These are phyloP conservation scores for Zalophus californianus DNA, from an alignment of 2,797 vertebrate genomes.

Conservation along the genomic window DNA sequence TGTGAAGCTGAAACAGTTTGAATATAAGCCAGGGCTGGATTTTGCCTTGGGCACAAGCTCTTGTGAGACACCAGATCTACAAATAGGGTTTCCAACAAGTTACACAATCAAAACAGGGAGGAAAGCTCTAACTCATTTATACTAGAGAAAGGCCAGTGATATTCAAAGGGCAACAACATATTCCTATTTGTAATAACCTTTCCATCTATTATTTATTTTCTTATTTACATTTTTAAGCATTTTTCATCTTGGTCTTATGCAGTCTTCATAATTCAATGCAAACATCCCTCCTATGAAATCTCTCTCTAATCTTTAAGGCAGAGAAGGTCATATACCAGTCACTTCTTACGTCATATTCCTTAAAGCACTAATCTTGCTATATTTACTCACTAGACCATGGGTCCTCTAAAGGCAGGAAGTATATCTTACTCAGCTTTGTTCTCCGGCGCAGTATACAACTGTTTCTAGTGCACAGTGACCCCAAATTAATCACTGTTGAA, in stretches of 20 bases:
- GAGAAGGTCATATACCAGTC: not conserved
- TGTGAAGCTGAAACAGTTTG: not conserved
- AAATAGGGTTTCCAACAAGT: not conserved
- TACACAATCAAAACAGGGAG: not conserved
- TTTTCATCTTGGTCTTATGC: not conserved
- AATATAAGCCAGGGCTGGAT: not conserved
- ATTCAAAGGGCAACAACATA: not conserved
- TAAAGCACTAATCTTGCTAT: not conserved
- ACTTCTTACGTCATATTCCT: not conserved
- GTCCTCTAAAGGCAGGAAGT: not conserved
- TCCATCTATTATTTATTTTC: not conserved
- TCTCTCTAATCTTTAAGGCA: not conserved
- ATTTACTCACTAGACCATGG: not conserved
- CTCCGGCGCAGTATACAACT: accelerated
- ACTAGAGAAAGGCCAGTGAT: not conserved
- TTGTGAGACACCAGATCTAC: not conserved
- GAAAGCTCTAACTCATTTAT: not conserved
- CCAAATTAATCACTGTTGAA: not conserved
- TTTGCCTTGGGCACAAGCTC: not conserved
- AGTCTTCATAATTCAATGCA: constrained; percentile 19
- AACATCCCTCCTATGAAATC: not conserved
- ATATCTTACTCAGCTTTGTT: not conserved
- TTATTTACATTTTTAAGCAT: not conserved
- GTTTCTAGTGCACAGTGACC: not conserved
- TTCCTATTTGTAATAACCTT: constrained; percentile 10